Base-by-base conservation (phyloP, 2,888 invertebrate species). In the Lasioglossum vierecki region DNA sequence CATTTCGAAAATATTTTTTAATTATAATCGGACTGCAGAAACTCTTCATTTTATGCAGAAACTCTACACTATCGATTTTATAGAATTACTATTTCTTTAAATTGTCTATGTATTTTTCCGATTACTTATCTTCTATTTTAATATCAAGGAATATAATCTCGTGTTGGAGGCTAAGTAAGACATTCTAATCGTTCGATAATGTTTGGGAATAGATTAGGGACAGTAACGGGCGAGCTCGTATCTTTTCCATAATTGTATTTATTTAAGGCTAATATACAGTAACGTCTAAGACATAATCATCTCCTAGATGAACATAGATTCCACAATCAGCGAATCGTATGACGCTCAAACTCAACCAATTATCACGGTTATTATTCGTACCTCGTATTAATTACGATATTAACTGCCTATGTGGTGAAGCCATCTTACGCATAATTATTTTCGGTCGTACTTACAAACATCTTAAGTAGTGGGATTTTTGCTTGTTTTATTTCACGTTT, bases 241-340 rank as follows among this genome's bases (percentile, higher is more conserved):
- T 76, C 41, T 83, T 87, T 89, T 83, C 82, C 80, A 87, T 84
- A 91, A 91, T 89, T 84, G 89, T 91, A 88, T 89, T 89, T 88
- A 91, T 88, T 89, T 88, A 89, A 91, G 87, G 80, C 89, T 91
- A 90, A 88, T 88, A 86, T 91, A 91, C 91, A 92, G 79, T 92
- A 91, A 92, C 83, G 85, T 88, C 85, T 90, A 87, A 85, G 83
- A 85, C 87, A 86, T 86, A 91, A 86, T 89, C 63, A 73, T 90
- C 83, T 83, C 84, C 88, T 91, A 89, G 86, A 90, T 88, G 88
- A 91, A 92, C 88, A 91, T 88, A 89, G 84, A 89, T 83, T 85
- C 75, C 74, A 87, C 79, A 73, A 79, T 81, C 79, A 77, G 77
- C 83, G 85, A 87, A 82, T 79, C 66, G 82, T 74, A 80, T 85